phyloP scores from a whole-genome alignment of 2,888 invertebrate species.

The Tiliacea citrago region DNA sequence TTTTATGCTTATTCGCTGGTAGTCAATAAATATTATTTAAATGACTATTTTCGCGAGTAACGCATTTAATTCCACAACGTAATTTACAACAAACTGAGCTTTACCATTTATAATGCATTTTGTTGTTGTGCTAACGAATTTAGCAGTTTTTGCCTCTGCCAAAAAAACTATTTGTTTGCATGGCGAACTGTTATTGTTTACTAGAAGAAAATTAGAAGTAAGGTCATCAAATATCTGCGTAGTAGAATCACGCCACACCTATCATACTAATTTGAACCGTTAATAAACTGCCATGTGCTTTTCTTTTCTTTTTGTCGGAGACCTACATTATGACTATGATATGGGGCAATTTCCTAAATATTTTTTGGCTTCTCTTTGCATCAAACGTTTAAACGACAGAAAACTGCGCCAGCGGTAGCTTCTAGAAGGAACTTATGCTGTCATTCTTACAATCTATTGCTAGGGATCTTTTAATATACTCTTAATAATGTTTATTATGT shows the following conservation, averaged over 20 bases:
- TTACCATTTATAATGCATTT: slow-evolving; percentile 47
- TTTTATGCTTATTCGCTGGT: neutral
- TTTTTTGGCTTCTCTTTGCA: neutral
- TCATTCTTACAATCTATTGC: neutral
- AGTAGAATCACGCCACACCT: slow-evolving; percentile 33
- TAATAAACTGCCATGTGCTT: neutral
- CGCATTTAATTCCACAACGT: slow-evolving; percentile 14
- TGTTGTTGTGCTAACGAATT: slow-evolving; percentile 43
- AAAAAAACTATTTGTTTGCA: slow-evolving; percentile 51
- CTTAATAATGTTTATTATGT: neutral
- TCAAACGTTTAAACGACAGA: neutral
- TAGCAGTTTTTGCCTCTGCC: slow-evolving; percentile 33
- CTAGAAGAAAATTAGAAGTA: slow-evolving; percentile 43
- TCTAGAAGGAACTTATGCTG: neutral
- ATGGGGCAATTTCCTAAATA: neutral
- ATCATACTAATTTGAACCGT: slow-evolving; percentile 3
- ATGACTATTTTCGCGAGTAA: slow-evolving; percentile 6
- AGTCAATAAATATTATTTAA: slow-evolving; percentile 8
- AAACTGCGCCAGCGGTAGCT: neutral
- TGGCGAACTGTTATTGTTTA: slow-evolving; percentile 43
- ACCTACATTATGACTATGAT: neutral
- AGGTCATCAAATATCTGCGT: slow-evolving; percentile 53
- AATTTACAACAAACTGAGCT: slow-evolving; percentile 25
- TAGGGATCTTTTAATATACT: neutral
- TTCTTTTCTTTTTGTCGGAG: neutral